Conservation (phyloP, 2,888 invertebrate genomes). For the Ischnus inquisitorius region DNA sequence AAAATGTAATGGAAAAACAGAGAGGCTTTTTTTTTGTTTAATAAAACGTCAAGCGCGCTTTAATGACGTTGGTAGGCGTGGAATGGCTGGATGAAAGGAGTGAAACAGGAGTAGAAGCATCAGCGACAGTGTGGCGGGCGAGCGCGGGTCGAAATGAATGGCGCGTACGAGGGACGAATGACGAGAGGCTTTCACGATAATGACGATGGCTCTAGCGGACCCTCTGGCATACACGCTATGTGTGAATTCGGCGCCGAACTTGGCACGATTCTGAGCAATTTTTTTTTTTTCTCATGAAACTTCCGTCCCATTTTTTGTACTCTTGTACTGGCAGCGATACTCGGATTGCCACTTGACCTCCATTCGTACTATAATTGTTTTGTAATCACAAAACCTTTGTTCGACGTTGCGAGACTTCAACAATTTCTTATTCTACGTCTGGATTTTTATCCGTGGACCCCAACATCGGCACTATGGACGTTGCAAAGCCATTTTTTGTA, state of each 20-base stretch:
- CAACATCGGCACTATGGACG: background rate
- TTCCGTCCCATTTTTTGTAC: background rate
- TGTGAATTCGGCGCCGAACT: conserved; percentile 43
- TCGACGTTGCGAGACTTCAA: background rate
- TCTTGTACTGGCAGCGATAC: background rate
- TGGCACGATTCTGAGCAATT: conserved; percentile 51
- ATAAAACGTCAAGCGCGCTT: conserved; percentile 41
- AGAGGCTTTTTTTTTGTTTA: conserved; percentile 21
- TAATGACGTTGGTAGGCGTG: conserved; percentile 44
- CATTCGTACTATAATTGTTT: conserved; percentile 21
- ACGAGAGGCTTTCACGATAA: conserved; percentile 66
- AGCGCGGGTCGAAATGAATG: conserved; percentile 50
- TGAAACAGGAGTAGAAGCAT: conserved; percentile 5
- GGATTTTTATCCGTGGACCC: background rate
- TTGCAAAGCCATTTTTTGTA: background rate
- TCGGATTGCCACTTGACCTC: conserved; percentile 4
- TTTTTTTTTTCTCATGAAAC: background rate
- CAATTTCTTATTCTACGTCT: background rate
- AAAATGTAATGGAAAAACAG: conserved; percentile 46
- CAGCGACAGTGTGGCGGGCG: conserved; percentile 17
- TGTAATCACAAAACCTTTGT: background rate
- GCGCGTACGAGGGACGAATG: conserved; percentile 65
- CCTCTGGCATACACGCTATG: conserved; percentile 36
- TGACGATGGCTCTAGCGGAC: conserved; percentile 54
- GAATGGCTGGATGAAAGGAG: conserved; percentile 23